Evolutionary conservation across 2,888 invertebrate species (phyloP).

Genomic region (Charanyca ferruginea): DNA sequence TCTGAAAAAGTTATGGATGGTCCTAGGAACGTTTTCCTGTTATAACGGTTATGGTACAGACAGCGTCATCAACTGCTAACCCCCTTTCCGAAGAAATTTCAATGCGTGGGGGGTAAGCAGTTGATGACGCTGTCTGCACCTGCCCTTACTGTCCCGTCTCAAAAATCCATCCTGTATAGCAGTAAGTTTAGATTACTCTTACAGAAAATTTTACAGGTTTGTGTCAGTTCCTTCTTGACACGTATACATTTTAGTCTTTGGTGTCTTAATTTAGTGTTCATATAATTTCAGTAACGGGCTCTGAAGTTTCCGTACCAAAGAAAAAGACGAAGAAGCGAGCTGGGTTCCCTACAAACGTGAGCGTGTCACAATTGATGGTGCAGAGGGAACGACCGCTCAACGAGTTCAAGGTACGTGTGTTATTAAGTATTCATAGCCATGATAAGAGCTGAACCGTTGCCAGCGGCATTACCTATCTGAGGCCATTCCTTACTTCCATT

Average conservation of each 20-base stretch:
- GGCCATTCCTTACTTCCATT: slow-evolving; percentile 48
- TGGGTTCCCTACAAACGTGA: slow-evolving; percentile 91
- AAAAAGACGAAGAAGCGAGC: slow-evolving; percentile 93
- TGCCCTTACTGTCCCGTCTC: too few species aligned
- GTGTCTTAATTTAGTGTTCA: slow-evolving; percentile 17
- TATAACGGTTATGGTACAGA: too few species aligned
- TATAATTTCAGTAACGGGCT: slow-evolving; percentile 74
- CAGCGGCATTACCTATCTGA: slow-evolving; percentile 71
- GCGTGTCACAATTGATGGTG: slow-evolving; percentile 92
- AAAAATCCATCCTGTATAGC: too few species aligned
- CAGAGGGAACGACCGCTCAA: slow-evolving; percentile 92
- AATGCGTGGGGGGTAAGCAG: too few species aligned
- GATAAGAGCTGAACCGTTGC: slow-evolving; percentile 81
- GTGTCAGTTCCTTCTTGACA: not conserved
- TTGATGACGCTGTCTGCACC: too few species aligned
- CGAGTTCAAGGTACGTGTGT: slow-evolving; percentile 86
- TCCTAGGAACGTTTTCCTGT: too few species aligned
- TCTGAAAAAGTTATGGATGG: too few species aligned
- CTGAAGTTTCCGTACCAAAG: slow-evolving; percentile 87
- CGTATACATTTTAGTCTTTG: not conserved
- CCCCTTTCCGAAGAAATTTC: too few species aligned
- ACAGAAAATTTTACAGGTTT: not conserved
- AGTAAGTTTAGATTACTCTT: not conserved
- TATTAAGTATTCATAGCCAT: slow-evolving; percentile 78
- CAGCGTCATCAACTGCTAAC: too few species aligned